Percentiles rank a stretch among this genome's conserved stretches.
These are phyloP conservation scores for Abscondita cerata DNA, from an alignment of 2,888 invertebrate species.

Conservation along the genomic window DNA sequence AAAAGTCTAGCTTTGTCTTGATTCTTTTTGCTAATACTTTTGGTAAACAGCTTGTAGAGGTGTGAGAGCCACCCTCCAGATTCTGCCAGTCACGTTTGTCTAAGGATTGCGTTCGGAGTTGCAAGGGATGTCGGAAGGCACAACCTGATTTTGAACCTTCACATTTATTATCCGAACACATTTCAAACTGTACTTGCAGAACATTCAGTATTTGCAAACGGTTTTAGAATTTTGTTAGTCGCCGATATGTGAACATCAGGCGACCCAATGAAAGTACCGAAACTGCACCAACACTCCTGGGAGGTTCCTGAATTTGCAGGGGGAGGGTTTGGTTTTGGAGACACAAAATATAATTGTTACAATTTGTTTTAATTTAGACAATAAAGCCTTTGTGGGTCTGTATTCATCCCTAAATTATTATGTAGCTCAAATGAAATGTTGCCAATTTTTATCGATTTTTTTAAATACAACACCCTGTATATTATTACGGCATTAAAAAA, in stretches of 20 bases:
- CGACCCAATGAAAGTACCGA: constrained; percentile 66
- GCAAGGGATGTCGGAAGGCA: constrained; percentile 51
- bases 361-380: too few relatives aligned
- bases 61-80: constrained; percentile 59
- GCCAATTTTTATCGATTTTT: too few relatives aligned
- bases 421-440: too few relatives aligned
- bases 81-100: constrained; percentile 56
- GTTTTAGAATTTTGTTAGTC: constrained; percentile 71
- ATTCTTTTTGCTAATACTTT: too few relatives aligned
- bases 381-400: too few relatives aligned
- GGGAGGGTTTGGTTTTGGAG: constrained; percentile 87
- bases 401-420: too few relatives aligned
- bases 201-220: constrained; percentile 75
- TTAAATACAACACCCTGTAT: too few relatives aligned
- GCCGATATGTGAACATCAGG: constrained; percentile 63
- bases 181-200: constrained; percentile 73
- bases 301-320: constrained; percentile 93
- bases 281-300: constrained; percentile 90
- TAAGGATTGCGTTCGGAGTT: constrained; percentile 49
- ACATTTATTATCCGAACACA: constrained; percentile 73
- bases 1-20: too few relatives aligned
- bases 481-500: too few relatives aligned
- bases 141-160: constrained; percentile 65
- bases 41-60: too few relatives aligned
- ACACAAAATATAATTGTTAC: constrained; percentile 88